Conservation (phyloP, 2,888 invertebrate genomes). For the Azorinus chamasolen region DNA sequence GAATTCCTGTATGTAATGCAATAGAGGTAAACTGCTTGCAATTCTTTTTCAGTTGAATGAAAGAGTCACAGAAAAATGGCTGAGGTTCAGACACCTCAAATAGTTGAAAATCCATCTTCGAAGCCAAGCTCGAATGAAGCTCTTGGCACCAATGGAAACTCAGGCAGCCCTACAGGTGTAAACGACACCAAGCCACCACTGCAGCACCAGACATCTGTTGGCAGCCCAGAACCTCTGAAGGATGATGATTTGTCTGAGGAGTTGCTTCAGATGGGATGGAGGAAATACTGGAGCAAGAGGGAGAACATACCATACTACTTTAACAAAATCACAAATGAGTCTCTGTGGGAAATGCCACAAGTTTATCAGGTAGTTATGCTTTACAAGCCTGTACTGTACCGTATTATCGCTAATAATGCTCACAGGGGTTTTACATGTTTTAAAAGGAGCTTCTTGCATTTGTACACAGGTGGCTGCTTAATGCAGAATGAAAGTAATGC, state of each 20-base stretch:
- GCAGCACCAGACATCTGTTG: constrained; percentile 48
- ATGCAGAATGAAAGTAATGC: too few relatives aligned
- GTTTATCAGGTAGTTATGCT: constrained; percentile 79
- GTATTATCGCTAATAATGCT: too few relatives aligned
- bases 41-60: constrained; percentile 21
- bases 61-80: constrained; percentile 23
- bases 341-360: constrained; percentile 98
- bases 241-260: constrained; percentile 89
- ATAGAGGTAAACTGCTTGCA: too few relatives aligned
- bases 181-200: constrained; percentile 9
- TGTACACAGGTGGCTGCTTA: too few relatives aligned
- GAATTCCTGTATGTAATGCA: too few relatives aligned
- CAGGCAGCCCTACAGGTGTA: not conserved
- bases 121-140: not conserved
- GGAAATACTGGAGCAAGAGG: constrained; percentile 98
- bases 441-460: too few relatives aligned
- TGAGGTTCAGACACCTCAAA: constrained; percentile 34
- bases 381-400: too few relatives aligned
- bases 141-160: constrained; percentile 25
- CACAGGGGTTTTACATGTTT: too few relatives aligned
- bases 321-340: constrained; percentile 98
- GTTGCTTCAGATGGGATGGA: constrained; percentile 95
- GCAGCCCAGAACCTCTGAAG: constrained; percentile 69
- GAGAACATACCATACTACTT: constrained; percentile 98
- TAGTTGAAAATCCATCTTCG: not conserved